phyloP scores from a whole-genome alignment of 2,888 invertebrate genomes.

The Creontiades dilutus region DNA sequence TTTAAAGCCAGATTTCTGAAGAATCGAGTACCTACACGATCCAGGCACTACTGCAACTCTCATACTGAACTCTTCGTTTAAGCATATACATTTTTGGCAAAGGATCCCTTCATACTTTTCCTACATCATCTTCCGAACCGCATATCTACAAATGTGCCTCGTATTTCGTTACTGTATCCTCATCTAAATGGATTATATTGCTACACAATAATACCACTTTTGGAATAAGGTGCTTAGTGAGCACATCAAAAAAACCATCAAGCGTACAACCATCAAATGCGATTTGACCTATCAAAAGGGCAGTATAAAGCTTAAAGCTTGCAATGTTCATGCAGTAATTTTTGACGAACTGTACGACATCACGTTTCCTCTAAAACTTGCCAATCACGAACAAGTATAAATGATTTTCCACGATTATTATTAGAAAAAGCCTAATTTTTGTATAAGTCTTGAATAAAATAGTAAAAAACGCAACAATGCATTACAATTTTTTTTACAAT shows the following conservation, averaged over 20 bases:
- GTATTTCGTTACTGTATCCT: no score
- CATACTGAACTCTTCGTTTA: no score
- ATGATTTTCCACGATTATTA: neutral
- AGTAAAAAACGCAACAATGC: conserved; percentile 19
- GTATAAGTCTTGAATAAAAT: conserved; percentile 24
- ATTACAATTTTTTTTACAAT: conserved; percentile 23
- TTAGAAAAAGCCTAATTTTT: conserved; percentile 35
- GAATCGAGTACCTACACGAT: no score
- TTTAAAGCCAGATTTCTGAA: no score
- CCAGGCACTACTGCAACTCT: no score
- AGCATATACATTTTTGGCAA: no score
- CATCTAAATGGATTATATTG: neutral
- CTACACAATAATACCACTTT: conserved; percentile 22
- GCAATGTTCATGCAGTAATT: neutral
- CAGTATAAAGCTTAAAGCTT: conserved; percentile 11
- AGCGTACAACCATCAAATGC: conserved; percentile 16
- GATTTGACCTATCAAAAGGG: neutral
- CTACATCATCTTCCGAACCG: no score
- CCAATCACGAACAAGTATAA: neutral
- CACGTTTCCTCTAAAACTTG: neutral
- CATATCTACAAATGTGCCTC: no score
- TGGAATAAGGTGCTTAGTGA: conserved; percentile 22
- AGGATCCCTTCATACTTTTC: no score
- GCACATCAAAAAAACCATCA: conserved; percentile 1
- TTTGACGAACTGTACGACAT: conserved; percentile 1